Evolutionary conservation across 2,888 invertebrate species (phyloP).

Genomic region (Melieria omissa): DNA sequence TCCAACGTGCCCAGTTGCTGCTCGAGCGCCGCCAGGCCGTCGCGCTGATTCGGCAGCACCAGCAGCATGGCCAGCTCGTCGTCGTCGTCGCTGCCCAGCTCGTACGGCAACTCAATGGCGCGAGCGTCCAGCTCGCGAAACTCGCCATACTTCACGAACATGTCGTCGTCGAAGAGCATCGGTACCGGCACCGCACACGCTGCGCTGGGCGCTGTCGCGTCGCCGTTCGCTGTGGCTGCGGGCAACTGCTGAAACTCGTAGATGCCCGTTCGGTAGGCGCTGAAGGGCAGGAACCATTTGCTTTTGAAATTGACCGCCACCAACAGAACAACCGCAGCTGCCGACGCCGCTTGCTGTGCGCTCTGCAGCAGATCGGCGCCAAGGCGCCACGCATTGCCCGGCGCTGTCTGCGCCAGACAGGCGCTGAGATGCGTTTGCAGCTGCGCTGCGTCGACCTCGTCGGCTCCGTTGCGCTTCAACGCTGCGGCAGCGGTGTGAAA

Average conservation of each 20-base stretch:
- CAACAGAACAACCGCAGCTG: slow-evolving; percentile 47
- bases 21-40: slow-evolving; percentile 75
- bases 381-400: neutral
- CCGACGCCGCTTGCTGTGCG: slow-evolving; percentile 49
- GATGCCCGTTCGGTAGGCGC: slow-evolving; percentile 57
- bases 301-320: slow-evolving; percentile 52
- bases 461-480: slow-evolving; percentile 64
- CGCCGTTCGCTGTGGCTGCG: slow-evolving; percentile 75
- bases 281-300: slow-evolving; percentile 62
- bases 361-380: slow-evolving; percentile 13
- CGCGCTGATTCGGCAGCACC: slow-evolving; percentile 77
- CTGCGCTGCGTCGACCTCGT: slow-evolving; percentile 24
- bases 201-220: slow-evolving; percentile 67
- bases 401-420: slow-evolving; percentile 20
- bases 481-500: slow-evolving; percentile 55
- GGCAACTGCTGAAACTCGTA: slow-evolving; percentile 67
- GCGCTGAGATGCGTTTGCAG: slow-evolving; percentile 20
- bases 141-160: slow-evolving; percentile 68
- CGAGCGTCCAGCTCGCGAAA: slow-evolving; percentile 69
- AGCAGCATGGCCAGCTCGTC: slow-evolving; percentile 79
- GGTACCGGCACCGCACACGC: slow-evolving; percentile 67
- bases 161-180: slow-evolving; percentile 70
- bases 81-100: slow-evolving; percentile 74
- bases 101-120: slow-evolving; percentile 80
- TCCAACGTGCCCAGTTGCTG: slow-evolving; percentile 71